phyloP scores from a whole-genome alignment of 2,113 vertebrate genomes.

The Leptobrachium leishanense region DNA sequence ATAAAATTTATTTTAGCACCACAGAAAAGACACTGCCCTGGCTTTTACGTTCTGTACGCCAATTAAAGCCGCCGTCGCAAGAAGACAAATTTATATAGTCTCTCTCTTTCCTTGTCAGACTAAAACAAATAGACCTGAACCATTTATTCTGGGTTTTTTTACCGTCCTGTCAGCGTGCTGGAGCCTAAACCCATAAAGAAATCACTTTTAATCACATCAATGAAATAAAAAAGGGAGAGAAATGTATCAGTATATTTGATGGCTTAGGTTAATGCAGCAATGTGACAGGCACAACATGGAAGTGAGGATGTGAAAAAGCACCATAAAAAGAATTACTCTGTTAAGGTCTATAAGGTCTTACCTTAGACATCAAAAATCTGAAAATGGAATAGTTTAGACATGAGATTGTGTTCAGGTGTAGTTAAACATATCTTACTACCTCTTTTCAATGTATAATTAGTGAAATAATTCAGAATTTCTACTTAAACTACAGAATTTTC shows the following conservation, averaged over 20 bases:
- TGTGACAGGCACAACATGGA: background rate
- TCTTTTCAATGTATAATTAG: too few relatives aligned
- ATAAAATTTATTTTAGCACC: slow-evolving; percentile 32
- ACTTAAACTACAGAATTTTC: too few relatives aligned
- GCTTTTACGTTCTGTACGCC: slow-evolving; percentile 25
- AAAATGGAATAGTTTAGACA: too few relatives aligned
- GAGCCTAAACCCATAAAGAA: slow-evolving; percentile 16
- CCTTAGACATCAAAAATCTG: too few relatives aligned
- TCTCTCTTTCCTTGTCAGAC: slow-evolving; percentile 12
- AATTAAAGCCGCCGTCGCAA: slow-evolving; percentile 25
- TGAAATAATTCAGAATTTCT: too few relatives aligned
- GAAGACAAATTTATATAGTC: slow-evolving; percentile 26
- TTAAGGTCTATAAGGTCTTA: too few relatives aligned
- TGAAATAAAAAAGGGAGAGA: slow-evolving; percentile 18
- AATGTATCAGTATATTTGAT: slow-evolving; percentile 17
- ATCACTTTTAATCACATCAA: slow-evolving; percentile 39
- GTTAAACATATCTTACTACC: too few relatives aligned
- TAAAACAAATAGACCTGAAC: slow-evolving; percentile 5
- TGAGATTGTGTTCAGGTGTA: too few relatives aligned
- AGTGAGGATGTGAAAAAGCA: too few relatives aligned
- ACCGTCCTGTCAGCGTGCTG: slow-evolving; percentile 35
- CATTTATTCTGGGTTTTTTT: slow-evolving; percentile 26
- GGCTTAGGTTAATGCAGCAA: slow-evolving; percentile 5
- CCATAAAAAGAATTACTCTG: too few relatives aligned
- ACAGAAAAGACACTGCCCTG: slow-evolving; percentile 5